Conservation (phyloP, 2,797 vertebrate genomes). For the Phoxinus dragarum region DNA sequence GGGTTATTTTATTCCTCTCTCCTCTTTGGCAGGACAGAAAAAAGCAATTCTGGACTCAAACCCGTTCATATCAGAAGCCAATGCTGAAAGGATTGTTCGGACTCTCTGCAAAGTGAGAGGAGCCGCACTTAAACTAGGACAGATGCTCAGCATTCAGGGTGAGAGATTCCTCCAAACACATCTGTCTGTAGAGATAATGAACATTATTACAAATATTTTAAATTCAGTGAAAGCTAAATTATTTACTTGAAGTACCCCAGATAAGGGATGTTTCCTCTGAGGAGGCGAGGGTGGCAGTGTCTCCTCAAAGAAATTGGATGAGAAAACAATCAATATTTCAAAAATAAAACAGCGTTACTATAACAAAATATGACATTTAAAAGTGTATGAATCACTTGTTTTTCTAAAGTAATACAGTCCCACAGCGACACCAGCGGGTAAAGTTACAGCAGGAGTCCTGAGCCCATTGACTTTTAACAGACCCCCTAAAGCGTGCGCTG, state of each 20-base stretch:
- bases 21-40: constrained; percentile 68
- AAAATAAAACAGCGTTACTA: too few species aligned
- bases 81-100: constrained; percentile 85
- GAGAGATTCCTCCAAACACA: constrained; percentile 57
- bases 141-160: constrained; percentile 91
- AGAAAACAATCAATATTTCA: too few species aligned
- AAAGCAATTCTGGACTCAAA: constrained; percentile 83
- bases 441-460: too few species aligned
- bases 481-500: too few species aligned
- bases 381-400: too few species aligned
- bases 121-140: constrained; percentile 86
- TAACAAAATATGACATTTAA: too few species aligned
- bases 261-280: too few species aligned
- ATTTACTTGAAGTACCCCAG: neutral
- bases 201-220: neutral
- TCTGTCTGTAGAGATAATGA: neutral
- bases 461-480: too few species aligned
- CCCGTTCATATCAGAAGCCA: constrained; percentile 85
- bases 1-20: neutral
- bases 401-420: too few species aligned
- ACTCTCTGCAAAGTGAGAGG: constrained; percentile 88
- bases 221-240: neutral
- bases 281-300: too few species aligned
- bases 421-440: too few species aligned
- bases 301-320: too few species aligned